These are phyloP conservation scores for Margarornis squamiger DNA, from an alignment of 2,797 vertebrate genomes.

Conservation along the genomic window DNA sequence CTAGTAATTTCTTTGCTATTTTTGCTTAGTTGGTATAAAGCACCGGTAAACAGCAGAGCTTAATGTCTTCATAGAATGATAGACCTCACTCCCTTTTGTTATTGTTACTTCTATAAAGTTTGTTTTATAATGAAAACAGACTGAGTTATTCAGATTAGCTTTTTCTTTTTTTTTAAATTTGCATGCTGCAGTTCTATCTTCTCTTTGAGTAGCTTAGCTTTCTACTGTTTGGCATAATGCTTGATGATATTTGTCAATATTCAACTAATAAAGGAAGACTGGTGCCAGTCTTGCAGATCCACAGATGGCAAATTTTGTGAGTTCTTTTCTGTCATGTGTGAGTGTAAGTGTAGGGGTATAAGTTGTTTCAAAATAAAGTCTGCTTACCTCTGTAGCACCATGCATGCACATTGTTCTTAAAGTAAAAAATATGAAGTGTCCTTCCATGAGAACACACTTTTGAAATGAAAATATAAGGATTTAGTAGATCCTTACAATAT, in stretches of 20 bases:
- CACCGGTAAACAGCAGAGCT: conserved; percentile 35
- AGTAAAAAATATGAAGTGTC: neutral
- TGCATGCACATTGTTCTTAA: neutral
- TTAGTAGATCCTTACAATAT: neutral
- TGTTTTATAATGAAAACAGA: neutral
- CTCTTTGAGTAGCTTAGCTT: neutral
- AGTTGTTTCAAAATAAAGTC: neutral
- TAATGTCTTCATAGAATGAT: neutral
- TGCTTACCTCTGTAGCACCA: neutral
- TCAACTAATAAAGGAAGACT: neutral
- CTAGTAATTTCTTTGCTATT: conserved; percentile 57
- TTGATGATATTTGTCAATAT: neutral
- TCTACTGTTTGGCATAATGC: neutral
- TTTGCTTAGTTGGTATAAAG: conserved; percentile 6
- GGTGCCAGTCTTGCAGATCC: neutral
- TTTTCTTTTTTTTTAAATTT: neutral
- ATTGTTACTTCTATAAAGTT: conserved; percentile 18
- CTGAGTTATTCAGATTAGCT: neutral
- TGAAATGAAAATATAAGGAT: neutral
- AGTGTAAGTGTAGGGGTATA: neutral
- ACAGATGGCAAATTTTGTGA: neutral
- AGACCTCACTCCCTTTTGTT: neutral
- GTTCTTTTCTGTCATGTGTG: neutral
- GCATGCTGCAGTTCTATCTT: neutral
- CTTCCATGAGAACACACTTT: neutral